Evolutionary conservation across 2,113 vertebrate species (phyloP), one percentile per base, ranked within the genome.

Genomic region (Dicaeum eximium): DNA sequence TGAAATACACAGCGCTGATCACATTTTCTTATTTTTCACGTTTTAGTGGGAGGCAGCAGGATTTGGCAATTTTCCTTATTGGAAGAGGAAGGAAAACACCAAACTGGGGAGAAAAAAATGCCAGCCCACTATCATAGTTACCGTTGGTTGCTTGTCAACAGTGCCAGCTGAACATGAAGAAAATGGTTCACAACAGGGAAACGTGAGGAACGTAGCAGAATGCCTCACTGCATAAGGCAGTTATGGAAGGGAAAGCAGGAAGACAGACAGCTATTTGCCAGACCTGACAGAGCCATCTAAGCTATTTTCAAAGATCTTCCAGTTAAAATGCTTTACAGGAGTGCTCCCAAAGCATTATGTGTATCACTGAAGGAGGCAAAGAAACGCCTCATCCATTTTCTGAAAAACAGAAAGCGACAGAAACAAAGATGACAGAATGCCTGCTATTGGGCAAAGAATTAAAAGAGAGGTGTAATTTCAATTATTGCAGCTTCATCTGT

Each of bases 61-160:
- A 48, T 57, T 86, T 86, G 80, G 80, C 64, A 80, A 56, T 83
- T 94, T 91, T 95, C 27, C 45, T 83, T 80, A 88, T 80, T 77
- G 54, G 48, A 80, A 88, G 80, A 86, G 57, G 54, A 95, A 92
- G 57, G 57, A 83, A 91, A 94, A 91, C 40, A 80, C 64, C 6
- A 7, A 91, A 86, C 53, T 80, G 37, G 54, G 54, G 66, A 72
- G 40, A 56, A 91, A 86, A 78, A 79, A 88, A 60, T 22, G n/a
- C 35, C 86, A 94, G 51, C 57, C 71, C 67, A 75, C 62, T 80
- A 47, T 65, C 80, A 79, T 58, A 65, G 48, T 72, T 80, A 88
- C 58, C 28, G 40, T 31, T 77, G 50, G 38, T 75, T 60, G 30
- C 64, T 72, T 95, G 67, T 94, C 5, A 2, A 64, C 58, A 53